Conservation (phyloP, 2,113 vertebrate species). For the Paramormyrops kingsleyae region DNA sequence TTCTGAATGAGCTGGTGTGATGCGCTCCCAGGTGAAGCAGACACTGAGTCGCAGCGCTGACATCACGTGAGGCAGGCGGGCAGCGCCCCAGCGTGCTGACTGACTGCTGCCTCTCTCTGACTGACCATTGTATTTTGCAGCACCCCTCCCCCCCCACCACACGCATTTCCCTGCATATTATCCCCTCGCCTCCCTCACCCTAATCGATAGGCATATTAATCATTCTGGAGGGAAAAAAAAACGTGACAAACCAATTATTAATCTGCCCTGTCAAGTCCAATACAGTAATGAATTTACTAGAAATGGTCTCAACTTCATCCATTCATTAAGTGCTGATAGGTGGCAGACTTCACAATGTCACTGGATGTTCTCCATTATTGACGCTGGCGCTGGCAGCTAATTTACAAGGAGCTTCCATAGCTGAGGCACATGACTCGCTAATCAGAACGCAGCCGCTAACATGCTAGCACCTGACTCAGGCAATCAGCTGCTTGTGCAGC, state of each 20-base stretch:
- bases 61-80: neutral
- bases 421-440: constrained; percentile 33
- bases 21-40: neutral
- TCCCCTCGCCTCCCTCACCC: constrained; percentile 39
- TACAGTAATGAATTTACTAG: constrained; percentile 74
- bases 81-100: constrained; percentile 18
- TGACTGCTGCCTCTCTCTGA: constrained; percentile 41
- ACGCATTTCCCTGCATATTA: constrained; percentile 49
- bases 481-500: constrained; percentile 23
- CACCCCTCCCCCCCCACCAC: constrained; percentile 30
- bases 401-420: constrained; percentile 44
- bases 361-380: constrained; percentile 60
- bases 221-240: constrained; percentile 46
- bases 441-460: constrained; percentile 46
- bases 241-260: constrained; percentile 74
- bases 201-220: constrained; percentile 75
- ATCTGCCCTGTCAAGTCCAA: constrained; percentile 69
- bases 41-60: neutral
- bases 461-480: constrained; percentile 35
- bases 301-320: constrained; percentile 67
- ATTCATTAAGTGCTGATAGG: constrained; percentile 76
- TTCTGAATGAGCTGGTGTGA: neutral
- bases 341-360: constrained; percentile 71
- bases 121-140: constrained; percentile 52
- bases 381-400: constrained; percentile 50